These are phyloP conservation scores for Gobio occitaniae DNA, from an alignment of 2,797 vertebrate genomes.

Conservation along the genomic window DNA sequence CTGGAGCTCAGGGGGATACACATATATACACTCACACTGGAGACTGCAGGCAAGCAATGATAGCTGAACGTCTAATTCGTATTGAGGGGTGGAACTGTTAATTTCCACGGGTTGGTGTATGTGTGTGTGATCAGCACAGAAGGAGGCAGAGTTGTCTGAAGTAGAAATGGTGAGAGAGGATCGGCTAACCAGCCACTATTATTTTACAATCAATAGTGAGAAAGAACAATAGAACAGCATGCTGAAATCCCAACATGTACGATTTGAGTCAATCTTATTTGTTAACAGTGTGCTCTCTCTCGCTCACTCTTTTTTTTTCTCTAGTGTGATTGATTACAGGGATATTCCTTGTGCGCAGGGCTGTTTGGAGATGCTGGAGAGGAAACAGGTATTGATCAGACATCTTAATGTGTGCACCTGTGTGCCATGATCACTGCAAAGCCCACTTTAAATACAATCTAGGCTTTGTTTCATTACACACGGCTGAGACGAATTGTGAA, in stretches of 20 bases:
- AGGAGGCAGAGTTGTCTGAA: constrained; percentile 16
- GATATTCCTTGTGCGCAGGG: constrained; percentile 9
- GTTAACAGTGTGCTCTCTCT: constrained; percentile 28
- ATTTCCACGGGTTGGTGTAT: constrained; percentile 25
- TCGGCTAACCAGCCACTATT: constrained; percentile 52
- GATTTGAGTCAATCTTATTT: constrained; percentile 49
- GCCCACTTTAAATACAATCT: constrained; percentile 19
- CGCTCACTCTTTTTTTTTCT: not conserved
- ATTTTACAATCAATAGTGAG: constrained; percentile 64
- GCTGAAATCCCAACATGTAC: constrained; percentile 51
- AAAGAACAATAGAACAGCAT: constrained; percentile 42
- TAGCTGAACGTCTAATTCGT: constrained; percentile 33
- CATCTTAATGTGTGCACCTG: constrained; percentile 29
- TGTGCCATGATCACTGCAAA: not conserved
- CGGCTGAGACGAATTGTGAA: not conserved
- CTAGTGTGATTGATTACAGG: constrained; percentile 31
- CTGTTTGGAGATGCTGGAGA: constrained; percentile 25
- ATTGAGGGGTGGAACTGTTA: constrained; percentile 28
- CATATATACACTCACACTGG: constrained; percentile 15
- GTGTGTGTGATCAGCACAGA: constrained; percentile 21
- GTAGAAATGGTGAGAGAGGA: constrained; percentile 50
- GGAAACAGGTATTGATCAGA: constrained; percentile 38
- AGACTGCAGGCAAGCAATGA: constrained; percentile 9
- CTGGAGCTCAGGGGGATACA: constrained; percentile 42
- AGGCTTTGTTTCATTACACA: constrained; percentile 13